Evolutionary conservation across 2,888 invertebrate species (phyloP), one percentile per base, ranked within the genome.

Genomic region (Prosapia bicincta): DNA sequence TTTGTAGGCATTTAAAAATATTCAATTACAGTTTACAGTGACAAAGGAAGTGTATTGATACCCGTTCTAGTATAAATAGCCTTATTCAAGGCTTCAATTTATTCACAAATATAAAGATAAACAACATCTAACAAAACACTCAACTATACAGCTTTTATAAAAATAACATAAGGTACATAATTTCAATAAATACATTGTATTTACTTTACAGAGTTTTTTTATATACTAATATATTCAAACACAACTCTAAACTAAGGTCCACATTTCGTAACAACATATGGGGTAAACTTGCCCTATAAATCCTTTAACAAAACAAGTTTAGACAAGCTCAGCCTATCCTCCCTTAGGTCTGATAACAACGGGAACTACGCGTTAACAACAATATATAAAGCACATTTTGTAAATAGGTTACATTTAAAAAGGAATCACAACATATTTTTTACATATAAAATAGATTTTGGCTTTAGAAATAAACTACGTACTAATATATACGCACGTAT

Each of bases 81-180:
- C 54, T 20, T 1, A 20, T 2, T 54, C 20, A 54, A 20, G 54
- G 54, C 54, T 54, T 54, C 54, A n/a, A 20, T 54, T 54, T 54
- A 54, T 54, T 54, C 54, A 54, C 54, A 54, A 54, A 54, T 54
- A 54, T 54, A 54, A 54, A 54, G 54, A 54, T 54, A 54, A 54
- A 54, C 54, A 54, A 54, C 54, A 54, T 54, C 54, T 54, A 54
- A 54, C 54, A 54, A 54, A 54, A 54, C 54, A 54, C 20, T 54
- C 5, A 20, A 54, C 20, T 20, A 54, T 54, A 54, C 54, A 54
- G 54, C 54, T 20, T 54, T 54, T 54, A 54, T 54, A 54, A 54
- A 54, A 54, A 54, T 54, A 54, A 54, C 54, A 54, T 54, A 54
- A 54, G 54, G 54, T 54, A 54, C 54, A 54, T 20, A 54, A 54